Evolutionary conservation across 2,888 invertebrate species (phyloP).

Genomic region (Ceriagrion tenellum): DNA sequence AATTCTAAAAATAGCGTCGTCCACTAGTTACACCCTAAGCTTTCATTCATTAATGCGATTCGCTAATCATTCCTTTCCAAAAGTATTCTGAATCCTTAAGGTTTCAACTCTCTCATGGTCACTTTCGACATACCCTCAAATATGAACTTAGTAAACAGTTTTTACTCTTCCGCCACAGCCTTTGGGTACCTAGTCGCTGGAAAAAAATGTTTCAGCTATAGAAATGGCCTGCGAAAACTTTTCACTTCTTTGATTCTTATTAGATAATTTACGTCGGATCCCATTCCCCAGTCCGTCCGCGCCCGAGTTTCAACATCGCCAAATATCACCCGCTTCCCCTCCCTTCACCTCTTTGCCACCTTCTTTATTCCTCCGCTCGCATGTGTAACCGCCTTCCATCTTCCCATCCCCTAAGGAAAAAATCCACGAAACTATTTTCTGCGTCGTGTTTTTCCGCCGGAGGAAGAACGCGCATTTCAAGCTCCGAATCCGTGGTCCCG

Average conservation of each 20-base stretch:
- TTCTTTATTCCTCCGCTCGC: background rate
- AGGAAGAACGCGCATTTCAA: conserved; percentile 22
- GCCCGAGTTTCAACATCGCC: conserved; percentile 4
- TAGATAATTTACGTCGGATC: background rate
- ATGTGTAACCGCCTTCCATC: background rate
- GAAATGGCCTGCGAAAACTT: background rate
- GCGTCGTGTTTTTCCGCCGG: conserved; percentile 48
- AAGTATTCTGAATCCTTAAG: too few species aligned
- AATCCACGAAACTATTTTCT: conserved; percentile 36
- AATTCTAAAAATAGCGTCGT: too few species aligned
- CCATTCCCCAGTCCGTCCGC: background rate
- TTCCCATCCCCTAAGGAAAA: background rate
- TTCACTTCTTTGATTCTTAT: background rate
- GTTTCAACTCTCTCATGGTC: conserved; percentile 25
- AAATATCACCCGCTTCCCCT: conserved; percentile 9
- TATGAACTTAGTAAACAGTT: too few species aligned
- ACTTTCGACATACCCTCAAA: background rate
- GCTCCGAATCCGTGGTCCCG: conserved; percentile 14
- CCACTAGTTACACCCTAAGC: too few species aligned
- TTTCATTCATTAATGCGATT: too few species aligned
- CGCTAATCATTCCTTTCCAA: too few species aligned
- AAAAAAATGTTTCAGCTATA: too few species aligned
- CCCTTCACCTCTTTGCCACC: background rate
- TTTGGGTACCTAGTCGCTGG: background rate
- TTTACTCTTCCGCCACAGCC: too few species aligned